phyloP scores from a whole-genome alignment of 2,888 invertebrate species.

The Coelopa pilipes region DNA sequence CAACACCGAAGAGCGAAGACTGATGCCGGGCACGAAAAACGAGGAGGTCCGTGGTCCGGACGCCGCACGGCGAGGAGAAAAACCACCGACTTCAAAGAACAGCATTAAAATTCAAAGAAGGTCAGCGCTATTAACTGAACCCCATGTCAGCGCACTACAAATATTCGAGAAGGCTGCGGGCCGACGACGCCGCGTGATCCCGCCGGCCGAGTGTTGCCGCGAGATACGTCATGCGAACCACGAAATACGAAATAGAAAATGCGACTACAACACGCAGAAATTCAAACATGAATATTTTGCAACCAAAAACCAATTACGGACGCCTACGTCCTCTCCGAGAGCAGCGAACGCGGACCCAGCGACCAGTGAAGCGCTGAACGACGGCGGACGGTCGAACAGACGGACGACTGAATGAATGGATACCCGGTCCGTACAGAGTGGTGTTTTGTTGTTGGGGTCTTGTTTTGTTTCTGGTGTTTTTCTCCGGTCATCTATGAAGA shows the following conservation, averaged over 20 bases:
- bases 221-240: background rate
- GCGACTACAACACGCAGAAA: constrained; percentile 9
- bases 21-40: too few relatives aligned
- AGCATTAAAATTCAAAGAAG: constrained; percentile 9
- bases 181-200: too few relatives aligned
- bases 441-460: background rate
- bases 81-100: too few relatives aligned
- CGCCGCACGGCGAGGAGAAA: too few relatives aligned
- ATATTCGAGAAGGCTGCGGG: background rate
- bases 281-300: constrained; percentile 28
- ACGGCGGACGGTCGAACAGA: background rate
- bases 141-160: constrained; percentile 7
- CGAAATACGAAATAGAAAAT: background rate
- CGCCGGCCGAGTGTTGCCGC: too few relatives aligned
- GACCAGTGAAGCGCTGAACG: too few relatives aligned
- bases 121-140: constrained; percentile 27
- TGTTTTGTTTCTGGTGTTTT: too few relatives aligned
- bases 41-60: too few relatives aligned
- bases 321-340: constrained; percentile 26
- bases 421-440: background rate
- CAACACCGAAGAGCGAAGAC: too few relatives aligned
- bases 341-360: constrained; percentile 7
- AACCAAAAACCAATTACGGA: constrained; percentile 37
- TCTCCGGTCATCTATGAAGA: too few relatives aligned
- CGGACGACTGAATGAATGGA: background rate